Evolutionary conservation across 1,140 invertebrate genomes (phyloP).

Genomic region (Ooceraea biroi): DNA sequence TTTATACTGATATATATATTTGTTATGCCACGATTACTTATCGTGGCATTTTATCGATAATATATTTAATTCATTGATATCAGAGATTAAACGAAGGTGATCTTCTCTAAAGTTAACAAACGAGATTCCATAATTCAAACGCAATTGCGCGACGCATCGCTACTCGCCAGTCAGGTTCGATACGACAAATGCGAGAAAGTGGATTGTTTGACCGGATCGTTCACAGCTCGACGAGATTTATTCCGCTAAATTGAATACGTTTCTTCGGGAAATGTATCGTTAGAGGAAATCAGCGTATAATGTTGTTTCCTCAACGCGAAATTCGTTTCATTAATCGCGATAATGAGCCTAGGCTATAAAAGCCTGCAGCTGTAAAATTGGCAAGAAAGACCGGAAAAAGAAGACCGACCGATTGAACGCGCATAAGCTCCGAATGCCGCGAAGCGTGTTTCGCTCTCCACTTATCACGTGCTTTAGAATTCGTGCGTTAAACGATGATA

Average conservation of each 20-base stretch:
- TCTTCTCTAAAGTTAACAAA: no score
- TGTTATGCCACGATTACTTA: not conserved
- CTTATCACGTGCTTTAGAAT: conserved; percentile 49
- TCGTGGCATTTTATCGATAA: not conserved
- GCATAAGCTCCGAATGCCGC: not conserved
- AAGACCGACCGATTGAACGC: not conserved
- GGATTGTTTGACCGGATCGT: conserved; percentile 6
- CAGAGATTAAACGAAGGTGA: not conserved
- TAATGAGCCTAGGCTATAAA: conserved; percentile 12
- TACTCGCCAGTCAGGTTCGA: not conserved
- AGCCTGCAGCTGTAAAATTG: not conserved
- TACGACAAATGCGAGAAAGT: not conserved
- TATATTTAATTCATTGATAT: not conserved
- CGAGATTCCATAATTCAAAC: no score
- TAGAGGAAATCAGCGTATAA: conserved; percentile 37
- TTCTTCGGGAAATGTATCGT: not conserved
- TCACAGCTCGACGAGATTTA: not conserved
- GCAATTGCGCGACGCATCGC: no score
- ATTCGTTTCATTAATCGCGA: conserved; percentile 31
- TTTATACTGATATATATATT: not conserved
- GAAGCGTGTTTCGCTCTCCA: conserved; percentile 51
- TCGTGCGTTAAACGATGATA: conserved; percentile 63
- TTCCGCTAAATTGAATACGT: not conserved
- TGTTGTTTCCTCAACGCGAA: not conserved
- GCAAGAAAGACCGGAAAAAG: not conserved